Base-by-base conservation (phyloP, 35 echinoderm and acorn worm species). In the Ophioderma brevispina region DNA sequence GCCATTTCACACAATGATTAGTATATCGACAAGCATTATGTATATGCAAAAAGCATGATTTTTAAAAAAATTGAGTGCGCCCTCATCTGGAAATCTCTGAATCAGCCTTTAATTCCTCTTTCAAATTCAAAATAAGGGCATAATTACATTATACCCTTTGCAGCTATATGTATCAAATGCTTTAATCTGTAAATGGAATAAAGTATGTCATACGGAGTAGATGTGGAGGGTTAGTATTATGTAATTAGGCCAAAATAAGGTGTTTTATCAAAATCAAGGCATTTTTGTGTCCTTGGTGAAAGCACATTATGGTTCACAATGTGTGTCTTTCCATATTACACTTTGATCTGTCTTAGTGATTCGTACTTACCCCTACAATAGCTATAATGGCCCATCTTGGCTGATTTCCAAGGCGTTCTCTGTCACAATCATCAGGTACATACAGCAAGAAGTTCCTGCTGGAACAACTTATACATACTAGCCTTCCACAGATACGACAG, bases 291-390 rank as follows among this genome's bases (percentile, higher is more conserved):
- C 36, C 1, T 38, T 41, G 5, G 50, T 28, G 40, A 19, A 84
- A 84, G 46, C 8, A 38, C 36, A 28, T 34, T 28, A 34, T 81
- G 15, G 11, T 81, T 34, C 8, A 13, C 36, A 40, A 28, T 40
- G 2, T 34, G 21, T 81, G 32, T 40, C 32, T 81, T 13, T 35
- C 39, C 79, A 4, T 11, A 38, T 13, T 8, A 46, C 41, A 46
- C 17, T 46, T 46, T 17, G n/a, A n/a, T n/a, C n/a, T n/a, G n/a
- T 46, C 41, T 46, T 46, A 84, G 35, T 84, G n/a, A n/a, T n/a
- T n/a, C n/a, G n/a, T n/a, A 70, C 91, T 88, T 37, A 93, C 91
- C 85, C 91, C 91, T 5, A 93, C 81, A 64, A 93, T 40, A 35
- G 36, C 81, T 39, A 93, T 93, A 55, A 93, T 88, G 39, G 86